phyloP scores from a whole-genome alignment of 1,140 invertebrate genomes.

The Ips nitidus region DNA sequence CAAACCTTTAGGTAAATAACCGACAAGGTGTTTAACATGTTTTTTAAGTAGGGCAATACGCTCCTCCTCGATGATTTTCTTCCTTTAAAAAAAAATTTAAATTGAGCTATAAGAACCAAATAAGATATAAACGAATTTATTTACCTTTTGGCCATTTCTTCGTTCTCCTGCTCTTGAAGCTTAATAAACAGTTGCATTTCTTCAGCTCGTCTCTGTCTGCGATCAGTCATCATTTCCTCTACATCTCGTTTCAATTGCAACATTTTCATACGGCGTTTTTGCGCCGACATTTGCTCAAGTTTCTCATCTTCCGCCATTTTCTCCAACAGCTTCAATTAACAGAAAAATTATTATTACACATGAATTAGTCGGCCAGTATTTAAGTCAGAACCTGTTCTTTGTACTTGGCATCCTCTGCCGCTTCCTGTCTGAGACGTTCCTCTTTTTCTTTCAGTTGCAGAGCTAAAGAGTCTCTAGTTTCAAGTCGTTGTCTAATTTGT shows the following conservation, averaged over 20 bases:
- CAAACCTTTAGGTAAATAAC: slow-evolving; percentile 52
- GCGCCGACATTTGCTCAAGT: slow-evolving; percentile 48
- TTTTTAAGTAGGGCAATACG: slow-evolving; percentile 50
- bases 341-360: slow-evolving; percentile 1
- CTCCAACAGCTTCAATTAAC: slow-evolving; percentile 41
- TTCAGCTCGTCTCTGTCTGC: slow-evolving; percentile 44
- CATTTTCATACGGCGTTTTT: slow-evolving; percentile 47
- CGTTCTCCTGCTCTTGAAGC: slow-evolving; percentile 44
- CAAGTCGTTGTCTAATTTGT: slow-evolving; percentile 40
- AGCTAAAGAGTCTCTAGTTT: slow-evolving; percentile 39
- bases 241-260: slow-evolving; percentile 47
- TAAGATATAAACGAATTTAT: slow-evolving; percentile 11
- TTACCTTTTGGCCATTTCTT: slow-evolving; percentile 48
- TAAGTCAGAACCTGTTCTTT: slow-evolving; percentile 39
- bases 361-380: neutral
- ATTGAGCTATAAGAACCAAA: slow-evolving; percentile 10
- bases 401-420: slow-evolving; percentile 44
- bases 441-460: slow-evolving; percentile 46
- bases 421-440: slow-evolving; percentile 39
- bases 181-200: slow-evolving; percentile 46
- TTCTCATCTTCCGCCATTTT: slow-evolving; percentile 48
- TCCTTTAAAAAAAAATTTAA: slow-evolving; percentile 43
- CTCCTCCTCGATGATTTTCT: slow-evolving; percentile 53
- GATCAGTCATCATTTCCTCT: slow-evolving; percentile 47
- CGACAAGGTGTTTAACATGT: slow-evolving; percentile 52